Evolutionary conservation across 2,888 invertebrate genomes (phyloP), one percentile per base, ranked within the genome.

Genomic region (Pandemis corylana): DNA sequence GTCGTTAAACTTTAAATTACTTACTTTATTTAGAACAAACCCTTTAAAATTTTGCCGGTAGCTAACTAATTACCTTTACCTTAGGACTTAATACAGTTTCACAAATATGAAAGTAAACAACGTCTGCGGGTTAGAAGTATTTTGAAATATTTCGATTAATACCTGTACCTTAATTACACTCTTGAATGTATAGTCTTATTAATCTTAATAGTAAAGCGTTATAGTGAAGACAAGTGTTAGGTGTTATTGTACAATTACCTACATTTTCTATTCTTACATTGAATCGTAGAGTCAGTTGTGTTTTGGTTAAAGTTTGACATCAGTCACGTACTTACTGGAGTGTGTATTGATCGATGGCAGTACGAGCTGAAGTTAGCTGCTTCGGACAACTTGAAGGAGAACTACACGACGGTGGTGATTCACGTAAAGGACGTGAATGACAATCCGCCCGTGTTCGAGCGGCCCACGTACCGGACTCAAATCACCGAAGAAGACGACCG

Each of bases 391-490:
- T 96, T 98, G 89, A 98, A 98, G 95, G 99, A 99, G 94, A 99
- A 99, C 96, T 98, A 98, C 95, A 99, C 99, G 62, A 98, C 98
- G 59, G 99, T 99, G 80, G 98, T 99, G 87, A 99, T 99, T 87
- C 98, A 98, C 93, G 98, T 99, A 84, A 99, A 98, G 94, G 99
- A 99, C 91, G 98, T 99, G 81, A 99, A 99, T 94, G 99, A 99
- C 95, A 99, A 99, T 95, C 98, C 99, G 63, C 99, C 99, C 3
- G 98, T 98, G 82, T 99, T 99, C 94, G 98, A 98, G 93, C 95
- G 98, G 80, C 98, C 98, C 70, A 98, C 98, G 74, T 99, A 98
- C 95, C 96, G 98, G 87, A 98, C 98, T 69, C 98, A 98, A 95
- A 98, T 99, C 93, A 98, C 98, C 62, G 98, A 98, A 93, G 98